Evolutionary conservation across 2,888 invertebrate species (phyloP).

Genomic region (Campoplex nolae): DNA sequence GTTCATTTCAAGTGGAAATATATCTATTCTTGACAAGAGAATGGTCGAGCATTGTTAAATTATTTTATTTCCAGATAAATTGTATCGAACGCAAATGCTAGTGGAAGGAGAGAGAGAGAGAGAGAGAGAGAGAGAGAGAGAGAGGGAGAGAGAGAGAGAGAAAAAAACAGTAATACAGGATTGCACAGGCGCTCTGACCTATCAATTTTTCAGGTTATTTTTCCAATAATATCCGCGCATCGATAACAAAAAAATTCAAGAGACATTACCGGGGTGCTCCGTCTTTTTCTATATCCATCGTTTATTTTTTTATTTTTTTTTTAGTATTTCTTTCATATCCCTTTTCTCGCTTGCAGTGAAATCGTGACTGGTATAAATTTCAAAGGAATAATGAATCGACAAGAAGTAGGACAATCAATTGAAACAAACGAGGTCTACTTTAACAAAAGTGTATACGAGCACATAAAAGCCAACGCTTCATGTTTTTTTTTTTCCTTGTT

Average conservation of each 20-base stretch:
- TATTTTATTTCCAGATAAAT: too few relatives aligned
- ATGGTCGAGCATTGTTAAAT: too few relatives aligned
- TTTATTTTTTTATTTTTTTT: background rate
- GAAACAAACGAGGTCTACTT: slow-evolving; percentile 55
- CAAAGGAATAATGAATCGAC: slow-evolving; percentile 61
- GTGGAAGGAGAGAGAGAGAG: too few relatives aligned
- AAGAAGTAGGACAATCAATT: slow-evolving; percentile 65
- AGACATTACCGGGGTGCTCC: slow-evolving; percentile 4
- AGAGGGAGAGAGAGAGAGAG: too few relatives aligned
- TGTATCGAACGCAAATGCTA: too few relatives aligned
- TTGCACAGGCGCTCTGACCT: too few relatives aligned
- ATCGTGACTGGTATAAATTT: slow-evolving; percentile 48
- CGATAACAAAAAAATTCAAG: slow-evolving; percentile 25
- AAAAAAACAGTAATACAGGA: too few relatives aligned
- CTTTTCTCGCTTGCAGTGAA: slow-evolving; percentile 3
- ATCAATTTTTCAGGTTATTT: background rate
- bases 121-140: too few relatives aligned
- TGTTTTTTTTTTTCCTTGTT: slow-evolving; percentile 32
- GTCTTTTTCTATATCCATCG: background rate
- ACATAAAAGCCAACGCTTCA: slow-evolving; percentile 34
- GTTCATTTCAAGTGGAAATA: too few relatives aligned
- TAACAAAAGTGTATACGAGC: slow-evolving; percentile 15
- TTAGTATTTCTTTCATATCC: slow-evolving; percentile 13
- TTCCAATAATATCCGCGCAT: slow-evolving; percentile 26
- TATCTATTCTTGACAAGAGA: too few relatives aligned